Evolutionary conservation across 2,888 invertebrate genomes (phyloP).

Genomic region (Athetis lepigone): DNA sequence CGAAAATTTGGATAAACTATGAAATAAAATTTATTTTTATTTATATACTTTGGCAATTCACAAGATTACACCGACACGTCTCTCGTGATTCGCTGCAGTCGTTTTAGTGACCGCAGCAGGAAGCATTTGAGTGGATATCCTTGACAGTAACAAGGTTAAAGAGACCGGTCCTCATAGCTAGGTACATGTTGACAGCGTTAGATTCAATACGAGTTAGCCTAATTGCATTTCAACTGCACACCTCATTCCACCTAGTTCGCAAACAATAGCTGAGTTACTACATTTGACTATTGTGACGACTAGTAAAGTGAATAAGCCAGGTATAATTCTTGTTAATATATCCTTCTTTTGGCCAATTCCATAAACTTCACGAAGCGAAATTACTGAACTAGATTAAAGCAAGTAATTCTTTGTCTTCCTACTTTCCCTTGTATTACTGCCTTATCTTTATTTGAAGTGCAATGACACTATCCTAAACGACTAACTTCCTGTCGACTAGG

Average conservation of each 20-base stretch:
- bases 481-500: neutral
- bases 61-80: conserved; percentile 39
- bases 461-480: neutral
- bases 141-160: conserved; percentile 85
- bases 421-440: neutral
- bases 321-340: neutral
- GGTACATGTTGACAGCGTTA: conserved; percentile 26
- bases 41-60: conserved; percentile 29
- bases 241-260: conserved; percentile 28
- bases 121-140: conserved; percentile 82
- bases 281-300: conserved; percentile 13
- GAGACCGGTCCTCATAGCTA: conserved; percentile 67
- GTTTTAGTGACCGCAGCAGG: conserved; percentile 77
- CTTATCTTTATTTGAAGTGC: neutral
- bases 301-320: conserved; percentile 20
- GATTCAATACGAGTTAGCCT: conserved; percentile 24
- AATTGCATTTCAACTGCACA: conserved; percentile 31
- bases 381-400: neutral
- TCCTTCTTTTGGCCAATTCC: neutral
- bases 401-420: neutral
- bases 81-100: conserved; percentile 53
- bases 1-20: conserved; percentile 26
- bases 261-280: conserved; percentile 21
- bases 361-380: neutral
- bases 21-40: conserved; percentile 38